Conservation (phyloP, 1,140 invertebrate genomes). For the Grapholita molesta region DNA sequence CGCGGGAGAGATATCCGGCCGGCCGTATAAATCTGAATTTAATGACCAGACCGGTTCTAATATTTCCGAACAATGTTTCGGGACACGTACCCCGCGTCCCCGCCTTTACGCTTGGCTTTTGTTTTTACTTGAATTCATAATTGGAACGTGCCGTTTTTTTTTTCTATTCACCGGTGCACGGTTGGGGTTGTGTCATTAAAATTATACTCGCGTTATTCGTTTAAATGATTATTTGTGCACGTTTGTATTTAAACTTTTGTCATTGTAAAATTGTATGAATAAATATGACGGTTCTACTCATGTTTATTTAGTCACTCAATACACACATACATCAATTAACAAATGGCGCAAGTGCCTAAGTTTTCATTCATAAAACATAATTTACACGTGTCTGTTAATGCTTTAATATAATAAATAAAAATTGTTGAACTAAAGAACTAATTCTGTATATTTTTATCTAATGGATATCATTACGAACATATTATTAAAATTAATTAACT, state of each 20-base stretch:
- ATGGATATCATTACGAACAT: no score
- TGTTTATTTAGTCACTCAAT: no score
- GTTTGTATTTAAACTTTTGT: no score
- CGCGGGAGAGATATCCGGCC: slow-evolving; percentile 73
- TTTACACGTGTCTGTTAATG: background rate
- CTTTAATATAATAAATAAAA: no score
- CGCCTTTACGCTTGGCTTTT: background rate
- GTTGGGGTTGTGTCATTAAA: background rate
- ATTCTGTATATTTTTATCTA: no score
- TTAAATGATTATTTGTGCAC: background rate
- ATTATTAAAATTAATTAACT: no score
- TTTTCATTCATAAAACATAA: no score
- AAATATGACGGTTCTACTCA: no score
- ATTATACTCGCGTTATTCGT: background rate
- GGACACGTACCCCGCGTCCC: slow-evolving; percentile 33
- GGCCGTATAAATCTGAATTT: slow-evolving; percentile 74
- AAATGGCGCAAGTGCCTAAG: no score
- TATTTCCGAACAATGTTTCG: slow-evolving; percentile 63
- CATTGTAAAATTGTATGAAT: no score
- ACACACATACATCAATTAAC: no score
- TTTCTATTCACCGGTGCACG: background rate
- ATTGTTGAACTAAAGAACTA: no score
- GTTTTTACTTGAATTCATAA: background rate
- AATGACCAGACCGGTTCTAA: slow-evolving; percentile 60
- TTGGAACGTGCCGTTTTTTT: slow-evolving; percentile 1